These are phyloP conservation scores for Salvelinus namaycush DNA, from an alignment of 2,113 vertebrate species.

Conservation along the genomic window DNA sequence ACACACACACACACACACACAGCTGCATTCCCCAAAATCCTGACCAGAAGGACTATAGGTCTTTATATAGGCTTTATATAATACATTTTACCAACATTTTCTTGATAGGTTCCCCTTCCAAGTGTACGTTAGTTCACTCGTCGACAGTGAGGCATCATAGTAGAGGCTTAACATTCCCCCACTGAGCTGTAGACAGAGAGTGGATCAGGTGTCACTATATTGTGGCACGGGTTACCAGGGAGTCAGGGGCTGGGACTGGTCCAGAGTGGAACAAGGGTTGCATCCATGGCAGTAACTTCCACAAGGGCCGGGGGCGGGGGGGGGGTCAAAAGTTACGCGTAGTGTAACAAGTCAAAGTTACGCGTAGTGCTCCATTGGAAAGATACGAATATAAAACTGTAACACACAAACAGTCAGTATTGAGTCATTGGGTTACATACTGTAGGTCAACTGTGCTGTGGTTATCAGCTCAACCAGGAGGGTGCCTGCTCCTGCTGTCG, in stretches of 20 bases:
- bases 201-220: slow-evolving; percentile 34
- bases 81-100: neutral
- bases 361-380: too few species aligned
- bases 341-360: neutral
- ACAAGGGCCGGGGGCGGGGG: too few species aligned
- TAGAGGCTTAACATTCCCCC: slow-evolving; percentile 49
- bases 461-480: slow-evolving; percentile 39
- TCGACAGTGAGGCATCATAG: slow-evolving; percentile 15
- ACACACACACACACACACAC: neutral
- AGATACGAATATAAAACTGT: too few species aligned
- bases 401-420: slow-evolving; percentile 46
- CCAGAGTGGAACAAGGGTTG: neutral
- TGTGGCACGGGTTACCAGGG: slow-evolving; percentile 4
- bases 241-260: neutral
- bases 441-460: slow-evolving; percentile 13
- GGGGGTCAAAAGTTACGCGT: neutral
- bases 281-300: too few species aligned
- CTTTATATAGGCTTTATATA: neutral
- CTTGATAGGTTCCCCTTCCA: neutral
- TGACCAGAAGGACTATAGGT: neutral
- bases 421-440: slow-evolving; percentile 20
- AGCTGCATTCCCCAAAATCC: neutral
- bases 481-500: slow-evolving; percentile 11
- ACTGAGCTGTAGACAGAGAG: neutral
- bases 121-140: slow-evolving; percentile 27